Base-by-base conservation (phyloP, 2,888 invertebrate species). In the Hirtodrosophila alboralis region DNA sequence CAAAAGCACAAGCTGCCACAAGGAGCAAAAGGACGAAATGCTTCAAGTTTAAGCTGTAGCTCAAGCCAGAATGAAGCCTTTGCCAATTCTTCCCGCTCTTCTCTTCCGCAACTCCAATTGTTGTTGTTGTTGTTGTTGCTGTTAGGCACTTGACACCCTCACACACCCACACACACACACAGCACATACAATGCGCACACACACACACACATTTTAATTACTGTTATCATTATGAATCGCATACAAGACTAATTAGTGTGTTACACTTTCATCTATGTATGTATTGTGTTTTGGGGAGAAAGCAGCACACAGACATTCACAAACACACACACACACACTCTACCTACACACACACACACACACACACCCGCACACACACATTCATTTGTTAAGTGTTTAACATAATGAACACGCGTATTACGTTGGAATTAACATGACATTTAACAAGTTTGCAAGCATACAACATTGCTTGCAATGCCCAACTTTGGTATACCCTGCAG, bases 181-280 rank as follows among this genome's bases (percentile, higher is more conserved):
- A 40, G n/a, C n/a, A n/a, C n/a, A n/a, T n/a, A n/a, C n/a, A n/a
- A n/a, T n/a, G n/a, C 43, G 48, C 49, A 48, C 56, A 54, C 27
- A 33, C 21, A 18, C 16, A 41, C 36, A 21, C 45, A 33, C 37
- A 40, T 67, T 81, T 75, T 86, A 81, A 81, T 83, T 86, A 78
- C 85, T 84, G 86, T 84, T 83, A 86, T 83, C 83, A 75, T 84
- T 84, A 86, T 83, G 86, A 86, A 78, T 86, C 86, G 83, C 79
- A 86, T 67, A 78, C 76, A 74, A 54, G 64, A 71, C 83, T 83
- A 83, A 83, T 83, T 83, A 83, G 84, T 81, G 69, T 83, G 75
- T 84, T 84, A 86, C 78, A 71, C 78, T 84, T 84, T 80, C 81
- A 69, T 78, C 75, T 81, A 66, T 54, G 45, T 43, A 81, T 73